Base-by-base conservation (phyloP, 2,797 vertebrate species). In the Gymnoscopelus braueri region DNA sequence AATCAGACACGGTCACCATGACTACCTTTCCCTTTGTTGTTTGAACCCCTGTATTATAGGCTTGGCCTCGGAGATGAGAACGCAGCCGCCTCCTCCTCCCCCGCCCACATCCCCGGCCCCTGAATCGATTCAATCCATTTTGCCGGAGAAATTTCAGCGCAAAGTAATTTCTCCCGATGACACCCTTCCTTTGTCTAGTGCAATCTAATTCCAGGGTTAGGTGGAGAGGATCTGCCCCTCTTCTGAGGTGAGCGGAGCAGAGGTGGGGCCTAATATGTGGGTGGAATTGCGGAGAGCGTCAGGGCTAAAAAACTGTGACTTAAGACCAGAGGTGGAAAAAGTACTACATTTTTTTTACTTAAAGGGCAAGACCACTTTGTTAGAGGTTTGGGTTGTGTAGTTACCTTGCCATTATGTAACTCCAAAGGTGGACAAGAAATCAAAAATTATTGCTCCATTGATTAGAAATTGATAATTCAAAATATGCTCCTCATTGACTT, bases 111-210 rank as follows among this genome's bases (percentile, higher is more conserved):
- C 13, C 2, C 15, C 47, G 1, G 19, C 48, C 56, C 52, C 48
- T 61, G 58, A 74, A 73, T 66, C 59, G 14, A 49, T 44, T 59
- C 60, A 51, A 71, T 71, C 60, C 24, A 66, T 70, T 74, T 71
- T 57, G 58, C 24, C 26, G 8, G 44, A 24, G 35, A 67, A 76
- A 51, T 35, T 47, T 12, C 58, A 65, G 65, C 5, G 64, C 15
- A 54, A 57, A 60, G 71, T 67, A 49, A 65, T 75, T 76, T 75
- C 54, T 78, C 56, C 19, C 44, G 55, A 58, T 59, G 67, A 67
- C 59, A 67, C 50, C 63, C 39, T 50, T 54, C 62, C 69, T 71
- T 68, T 67, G 63, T 72, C 47, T 60, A 32, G 14, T n/a, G 39
- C 47, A 48, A 56, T 61, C 66, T 69, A 75, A 66, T 67, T 75